phyloP scores from a whole-genome alignment of 23 tunicate genomes.

The Trididemnum miniatum region DNA sequence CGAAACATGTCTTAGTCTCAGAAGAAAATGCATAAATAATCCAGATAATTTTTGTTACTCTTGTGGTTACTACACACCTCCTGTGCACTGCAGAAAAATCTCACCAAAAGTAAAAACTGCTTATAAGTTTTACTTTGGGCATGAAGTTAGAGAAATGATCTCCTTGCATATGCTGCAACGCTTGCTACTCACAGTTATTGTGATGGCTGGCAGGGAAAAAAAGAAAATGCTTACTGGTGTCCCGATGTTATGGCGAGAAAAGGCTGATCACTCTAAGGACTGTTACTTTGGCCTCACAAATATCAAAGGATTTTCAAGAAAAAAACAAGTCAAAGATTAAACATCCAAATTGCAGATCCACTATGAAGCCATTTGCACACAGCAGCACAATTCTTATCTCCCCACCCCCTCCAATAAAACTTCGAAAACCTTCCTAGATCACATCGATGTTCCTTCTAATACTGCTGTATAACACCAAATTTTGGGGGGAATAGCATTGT shows the following conservation, averaged over 20 bases:
- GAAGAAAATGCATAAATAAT: conserved; percentile 2
- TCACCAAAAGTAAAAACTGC: conserved; percentile 8
- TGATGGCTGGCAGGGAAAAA: background rate
- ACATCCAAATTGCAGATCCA: too few species aligned
- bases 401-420: background rate
- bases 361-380: background rate
- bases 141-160: background rate
- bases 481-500: too few species aligned
- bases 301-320: too few species aligned
- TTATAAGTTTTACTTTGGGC: background rate
- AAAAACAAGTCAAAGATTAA: too few species aligned
- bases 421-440: too few species aligned
- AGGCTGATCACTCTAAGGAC: conserved; percentile 8
- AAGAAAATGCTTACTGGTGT: conserved; percentile 6
- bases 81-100: conserved; percentile 11
- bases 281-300: conserved; percentile 6
- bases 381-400: background rate
- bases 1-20: too few species aligned
- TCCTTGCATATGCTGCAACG: conserved; percentile 4
- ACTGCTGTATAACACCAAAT: too few species aligned
- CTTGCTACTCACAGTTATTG: conserved; percentile 6
- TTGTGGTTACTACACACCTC: background rate
- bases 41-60: background rate
- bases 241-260: background rate
- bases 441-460: too few species aligned